Evolutionary conservation across 2,113 vertebrate genomes (phyloP).

Genomic region (Planiliza haematocheilus): DNA sequence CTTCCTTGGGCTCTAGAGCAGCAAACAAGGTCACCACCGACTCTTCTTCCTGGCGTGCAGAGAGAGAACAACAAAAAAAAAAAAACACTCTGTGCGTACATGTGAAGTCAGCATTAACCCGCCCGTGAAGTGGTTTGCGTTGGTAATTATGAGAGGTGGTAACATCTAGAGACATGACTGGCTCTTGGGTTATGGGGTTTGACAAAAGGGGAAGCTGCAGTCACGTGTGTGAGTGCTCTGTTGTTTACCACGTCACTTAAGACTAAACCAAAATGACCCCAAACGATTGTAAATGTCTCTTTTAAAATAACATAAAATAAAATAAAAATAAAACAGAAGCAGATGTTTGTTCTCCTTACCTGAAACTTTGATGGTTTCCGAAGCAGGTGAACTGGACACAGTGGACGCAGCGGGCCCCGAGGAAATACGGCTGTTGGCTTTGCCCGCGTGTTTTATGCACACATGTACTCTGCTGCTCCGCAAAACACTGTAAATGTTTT

Average conservation of each 20-base stretch:
- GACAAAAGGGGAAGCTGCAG: conserved; percentile 61
- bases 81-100: not conserved
- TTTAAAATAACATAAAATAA: not conserved
- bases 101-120: not conserved
- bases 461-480: not conserved
- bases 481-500: not conserved
- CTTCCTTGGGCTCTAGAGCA: not conserved
- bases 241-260: conserved; percentile 4
- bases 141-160: not conserved
- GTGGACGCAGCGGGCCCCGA: not conserved
- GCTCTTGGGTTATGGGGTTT: not conserved
- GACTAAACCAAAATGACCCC: too few species aligned
- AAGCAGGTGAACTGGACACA: not conserved
- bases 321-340: not conserved
- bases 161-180: not conserved
- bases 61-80: not conserved
- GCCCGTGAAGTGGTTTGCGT: not conserved
- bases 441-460: not conserved
- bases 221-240: not conserved
- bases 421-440: not conserved
- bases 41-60: not conserved
- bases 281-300: not conserved
- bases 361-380: not conserved
- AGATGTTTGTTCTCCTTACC: not conserved
- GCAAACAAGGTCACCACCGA: not conserved